phyloP scores from a whole-genome alignment of 2,888 invertebrate species.

The Colletes collaris region DNA sequence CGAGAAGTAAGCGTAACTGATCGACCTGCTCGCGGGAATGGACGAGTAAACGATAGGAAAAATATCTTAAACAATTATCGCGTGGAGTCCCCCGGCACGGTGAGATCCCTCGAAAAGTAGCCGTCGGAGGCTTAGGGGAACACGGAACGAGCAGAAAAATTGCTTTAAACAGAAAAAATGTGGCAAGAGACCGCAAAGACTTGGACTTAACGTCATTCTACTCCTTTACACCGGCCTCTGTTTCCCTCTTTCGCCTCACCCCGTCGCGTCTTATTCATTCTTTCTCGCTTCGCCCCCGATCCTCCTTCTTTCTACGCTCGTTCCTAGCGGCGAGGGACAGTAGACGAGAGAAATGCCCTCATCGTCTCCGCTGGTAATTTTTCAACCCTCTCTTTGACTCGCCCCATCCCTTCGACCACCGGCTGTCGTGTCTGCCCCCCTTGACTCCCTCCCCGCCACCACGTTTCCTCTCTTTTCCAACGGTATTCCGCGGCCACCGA shows the following conservation, averaged over 20 bases:
- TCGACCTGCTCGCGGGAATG: conserved; percentile 64
- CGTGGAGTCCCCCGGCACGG: conserved; percentile 33
- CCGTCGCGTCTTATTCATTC: not conserved
- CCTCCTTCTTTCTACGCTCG: conserved; percentile 32
- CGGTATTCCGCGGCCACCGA: conserved; percentile 48
- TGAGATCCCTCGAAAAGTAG: conserved; percentile 32
- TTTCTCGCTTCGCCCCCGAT: not conserved
- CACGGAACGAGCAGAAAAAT: conserved; percentile 66
- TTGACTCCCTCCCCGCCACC: not conserved
- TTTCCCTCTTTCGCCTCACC: not conserved
- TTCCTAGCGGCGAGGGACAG: conserved; percentile 39
- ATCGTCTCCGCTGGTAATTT: conserved; percentile 68
- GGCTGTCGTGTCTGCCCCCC: conserved; percentile 43
- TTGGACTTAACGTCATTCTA: conserved; percentile 39
- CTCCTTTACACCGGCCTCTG: conserved; percentile 23
- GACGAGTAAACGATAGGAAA: conserved; percentile 23
- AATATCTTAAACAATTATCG: conserved; percentile 74
- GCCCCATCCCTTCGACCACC: conserved; percentile 48
- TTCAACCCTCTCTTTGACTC: conserved; percentile 67
- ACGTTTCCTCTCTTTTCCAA: conserved; percentile 11
- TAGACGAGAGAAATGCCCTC: conserved; percentile 50
- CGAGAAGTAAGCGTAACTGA: conserved; percentile 63
- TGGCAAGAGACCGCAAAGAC: conserved; percentile 49
- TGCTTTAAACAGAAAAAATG: conserved; percentile 70
- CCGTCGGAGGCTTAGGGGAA: conserved; percentile 32